Percentiles rank a stretch among this genome's conserved stretches.
These are phyloP conservation scores for Idaea straminata DNA, from an alignment of 2,888 invertebrate genomes.

Conservation along the genomic window DNA sequence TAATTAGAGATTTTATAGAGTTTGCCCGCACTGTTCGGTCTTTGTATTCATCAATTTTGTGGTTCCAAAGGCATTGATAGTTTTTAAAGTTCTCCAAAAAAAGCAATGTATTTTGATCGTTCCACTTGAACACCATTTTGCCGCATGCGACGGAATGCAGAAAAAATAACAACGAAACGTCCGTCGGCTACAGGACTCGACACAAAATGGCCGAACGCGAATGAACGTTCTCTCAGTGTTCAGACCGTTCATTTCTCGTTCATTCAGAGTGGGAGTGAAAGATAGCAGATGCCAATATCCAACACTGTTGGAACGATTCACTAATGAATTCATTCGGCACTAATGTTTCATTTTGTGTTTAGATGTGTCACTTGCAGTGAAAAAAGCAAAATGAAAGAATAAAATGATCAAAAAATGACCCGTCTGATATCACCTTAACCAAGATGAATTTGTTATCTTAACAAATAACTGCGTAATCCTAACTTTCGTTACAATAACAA, in stretches of 20 bases:
- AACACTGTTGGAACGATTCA: constrained; percentile 14
- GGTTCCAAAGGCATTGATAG: constrained; percentile 28
- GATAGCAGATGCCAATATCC: no score
- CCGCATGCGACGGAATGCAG: constrained; percentile 4
- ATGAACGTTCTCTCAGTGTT: constrained; percentile 12
- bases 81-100: constrained; percentile 28
- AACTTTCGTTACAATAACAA: no score
- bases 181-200: constrained; percentile 19
- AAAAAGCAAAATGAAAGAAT: constrained; percentile 17
- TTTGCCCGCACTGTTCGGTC: constrained; percentile 23
- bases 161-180: constrained; percentile 11
- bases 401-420: constrained; percentile 21
- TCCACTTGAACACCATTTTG: constrained; percentile 31
- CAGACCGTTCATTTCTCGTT: constrained; percentile 29
- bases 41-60: constrained; percentile 28
- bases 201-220: constrained; percentile 22
- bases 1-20: constrained; percentile 23
- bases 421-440: constrained; percentile 12
- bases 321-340: no score
- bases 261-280: constrained; percentile 26
- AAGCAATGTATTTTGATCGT: constrained; percentile 21
- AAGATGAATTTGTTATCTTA: no score
- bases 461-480: no score
- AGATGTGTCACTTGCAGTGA: constrained; percentile 15
- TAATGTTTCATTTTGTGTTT: constrained; percentile 22